These are phyloP conservation scores for Ailurus styani DNA, from an alignment of 2,113 vertebrate species.

Conservation along the genomic window DNA sequence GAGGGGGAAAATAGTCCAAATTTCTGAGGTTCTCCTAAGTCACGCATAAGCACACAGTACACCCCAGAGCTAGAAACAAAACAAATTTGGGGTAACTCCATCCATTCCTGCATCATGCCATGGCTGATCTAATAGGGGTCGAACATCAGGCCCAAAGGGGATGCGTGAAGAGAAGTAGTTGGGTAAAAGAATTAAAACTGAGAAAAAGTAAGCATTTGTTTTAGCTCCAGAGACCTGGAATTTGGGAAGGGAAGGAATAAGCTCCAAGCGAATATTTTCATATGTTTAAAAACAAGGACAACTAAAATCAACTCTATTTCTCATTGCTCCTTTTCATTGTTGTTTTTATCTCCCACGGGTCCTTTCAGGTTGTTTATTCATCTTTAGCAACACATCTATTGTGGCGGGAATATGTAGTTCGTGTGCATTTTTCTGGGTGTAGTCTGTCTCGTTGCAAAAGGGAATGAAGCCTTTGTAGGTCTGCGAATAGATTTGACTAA, in stretches of 20 bases:
- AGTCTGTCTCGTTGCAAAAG: neutral
- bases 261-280: neutral
- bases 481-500: neutral
- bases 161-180: neutral
- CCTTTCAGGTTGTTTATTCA: neutral
- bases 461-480: neutral
- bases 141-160: neutral
- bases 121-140: neutral
- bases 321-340: neutral
- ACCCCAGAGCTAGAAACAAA: conserved; percentile 51
- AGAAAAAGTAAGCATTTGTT: conserved; percentile 39
- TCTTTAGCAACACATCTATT: neutral
- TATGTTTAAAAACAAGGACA: conserved; percentile 15
- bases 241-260: neutral
- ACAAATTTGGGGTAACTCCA: conserved; percentile 46
- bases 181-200: conserved; percentile 1
- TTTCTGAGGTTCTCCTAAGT: conserved; percentile 71
- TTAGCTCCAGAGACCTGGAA: conserved; percentile 34
- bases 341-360: neutral
- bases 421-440: neutral
- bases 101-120: conserved; percentile 44
- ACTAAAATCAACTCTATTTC: neutral
- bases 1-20: conserved; percentile 46
- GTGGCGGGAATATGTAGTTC: rapidly evolving
- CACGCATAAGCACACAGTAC: conserved; percentile 73